Base-by-base conservation (phyloP, 2,797 vertebrate species). In the Gobio occitaniae region DNA sequence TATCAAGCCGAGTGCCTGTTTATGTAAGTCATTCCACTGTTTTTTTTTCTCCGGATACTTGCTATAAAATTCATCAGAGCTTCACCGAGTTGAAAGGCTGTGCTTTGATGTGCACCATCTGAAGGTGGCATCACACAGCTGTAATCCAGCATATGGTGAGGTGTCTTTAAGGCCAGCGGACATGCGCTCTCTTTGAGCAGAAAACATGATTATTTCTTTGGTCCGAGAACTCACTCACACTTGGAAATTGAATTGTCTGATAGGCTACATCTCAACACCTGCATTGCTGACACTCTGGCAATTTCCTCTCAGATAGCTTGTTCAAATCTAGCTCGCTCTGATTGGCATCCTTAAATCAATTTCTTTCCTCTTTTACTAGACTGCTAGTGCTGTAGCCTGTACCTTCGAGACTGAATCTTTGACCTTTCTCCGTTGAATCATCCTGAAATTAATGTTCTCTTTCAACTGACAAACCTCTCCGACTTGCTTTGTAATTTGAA, bases 331-430 rank as follows among this genome's bases (percentile, higher is more conserved):
- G 56, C 84, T 80, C 7, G 21, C 70, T 48, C 21, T 84, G 86
- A 88, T 36, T 72, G 88, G 86, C 82, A 82, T 71, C 36, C 48
- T 83, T 83, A 21, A 86, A 80, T 88, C 65, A 81, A 72, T 80
- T 85, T 85, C 36, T 50, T 79, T 32, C 41, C 47, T 80, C 25
- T 69, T 81, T 86, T 19, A n/a, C n/a, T n/a, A 29, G 59, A 71
- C 61, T 66, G 72, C 83, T 74, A 38, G 29, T 32, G n/a, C 47
- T 82, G 65, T 76, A 83, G 84, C 76, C 82, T 81, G n/a, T 78
- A 21, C 47, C 52, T 72, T 86, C 44, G 76, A 80, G 78, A 87
- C 69, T 85, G 82, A 88, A 87, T 89, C 83, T 85, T 88, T 82
- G 87, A 63, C 79, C 82, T 63, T 78, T 86, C 32, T 81, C 84